These are phyloP conservation scores for Etheostoma nigrum DNA, from an alignment of 2,797 vertebrate genomes.

Conservation along the genomic window DNA sequence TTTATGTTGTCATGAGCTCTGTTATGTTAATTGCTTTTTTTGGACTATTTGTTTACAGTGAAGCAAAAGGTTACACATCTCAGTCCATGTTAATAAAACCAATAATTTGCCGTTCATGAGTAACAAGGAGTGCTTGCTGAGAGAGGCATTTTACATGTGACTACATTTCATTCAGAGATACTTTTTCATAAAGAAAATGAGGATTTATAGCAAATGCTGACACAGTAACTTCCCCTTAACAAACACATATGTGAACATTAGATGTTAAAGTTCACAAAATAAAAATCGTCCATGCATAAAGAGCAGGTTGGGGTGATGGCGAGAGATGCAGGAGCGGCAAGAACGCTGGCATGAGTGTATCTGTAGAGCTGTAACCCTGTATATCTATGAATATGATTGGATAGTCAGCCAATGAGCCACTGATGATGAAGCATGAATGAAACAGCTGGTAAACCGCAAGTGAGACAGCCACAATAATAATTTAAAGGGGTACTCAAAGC, in stretches of 20 bases:
- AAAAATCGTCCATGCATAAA: neutral
- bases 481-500: neutral
- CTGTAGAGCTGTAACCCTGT: neutral
- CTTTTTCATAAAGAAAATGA: neutral
- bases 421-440: neutral
- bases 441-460: neutral
- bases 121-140: neutral
- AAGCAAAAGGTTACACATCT: slow-evolving; percentile 9
- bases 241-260: neutral
- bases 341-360: neutral
- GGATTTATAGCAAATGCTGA: neutral
- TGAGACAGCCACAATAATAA: neutral
- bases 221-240: neutral
- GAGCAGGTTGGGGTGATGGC: neutral
- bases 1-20: neutral
- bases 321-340: neutral
- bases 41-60: neutral
- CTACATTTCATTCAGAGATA: neutral
- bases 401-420: neutral
- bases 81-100: neutral
- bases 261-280: neutral
- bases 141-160: neutral
- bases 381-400: neutral
- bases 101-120: neutral
- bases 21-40: neutral